Base-by-base conservation (phyloP, 2,113 vertebrate genomes). In the Plotosus lineatus region DNA sequence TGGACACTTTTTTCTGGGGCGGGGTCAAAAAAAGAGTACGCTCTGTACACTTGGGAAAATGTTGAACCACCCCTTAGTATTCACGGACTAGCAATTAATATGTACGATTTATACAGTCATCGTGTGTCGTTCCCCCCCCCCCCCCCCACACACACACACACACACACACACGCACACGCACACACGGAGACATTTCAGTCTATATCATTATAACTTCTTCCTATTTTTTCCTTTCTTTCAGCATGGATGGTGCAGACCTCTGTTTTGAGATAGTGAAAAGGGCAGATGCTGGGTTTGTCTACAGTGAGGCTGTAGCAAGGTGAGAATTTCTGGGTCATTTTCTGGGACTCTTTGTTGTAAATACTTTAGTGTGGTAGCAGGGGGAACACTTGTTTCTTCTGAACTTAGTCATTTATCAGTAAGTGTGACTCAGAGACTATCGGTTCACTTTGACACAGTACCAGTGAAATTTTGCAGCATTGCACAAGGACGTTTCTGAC, bases 251-350 rank as follows among this genome's bases (percentile, higher is more conserved):
- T 90, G 96, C 96, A 68, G 96, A 97, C 88, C 93, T 97, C 84
- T 97, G 96, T 90, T 97, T 97, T 91, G 95, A 96, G 92, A 96
- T 96, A 51, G 96, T 97, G 86, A 97, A 96, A 88, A 92, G 96
- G 90, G 96, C 96, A 84, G 96, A 97, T 75, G 96, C 96, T 91
- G 96, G 96, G 78, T 97, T 97, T 90, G 96, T 97, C 77, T 97
- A 97, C 94, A 97, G 96, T 5, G 96, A 96, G 88, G 96, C 96
- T 58, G 95, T 97, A 84, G 95, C 96, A 91, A 97, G 96, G 96
- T 97, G 92, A 88, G 94, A 21, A 6, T 36, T 8, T 56, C 40
- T 61, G 36, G 31, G 28, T 19, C 48, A 33, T 50, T 33, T 15
- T 50, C 48, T 2, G 4, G 17, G 17, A 31, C 31, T 68, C 11